Base-by-base conservation (phyloP, 1,140 invertebrate species). In the Monochamus saltuarius region DNA sequence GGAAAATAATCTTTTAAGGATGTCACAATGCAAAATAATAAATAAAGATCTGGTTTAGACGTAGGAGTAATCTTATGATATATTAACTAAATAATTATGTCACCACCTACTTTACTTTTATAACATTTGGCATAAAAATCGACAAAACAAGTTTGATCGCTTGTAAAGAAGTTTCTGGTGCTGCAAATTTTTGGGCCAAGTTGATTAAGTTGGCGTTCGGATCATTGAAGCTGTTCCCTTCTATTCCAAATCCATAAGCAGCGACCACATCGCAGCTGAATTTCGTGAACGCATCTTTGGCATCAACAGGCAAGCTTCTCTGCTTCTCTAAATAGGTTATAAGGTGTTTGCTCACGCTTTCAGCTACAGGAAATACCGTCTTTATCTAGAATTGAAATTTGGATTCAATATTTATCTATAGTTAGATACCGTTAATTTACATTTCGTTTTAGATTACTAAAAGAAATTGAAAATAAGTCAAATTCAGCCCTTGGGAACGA, bases 261-360 rank as follows among this genome's bases (percentile, higher is more conserved):
- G 79, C 75, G 6, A 83, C 75, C n/a, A 80, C 76, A 36, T 83
- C 81, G 0, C 75, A 75, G 1, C 80, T 82, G 47, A 75, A 83
- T 57, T 75, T 74, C 0, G 73, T 47, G 8, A 73, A 77, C 0
- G 75, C 14, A 14, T 75, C 54, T 59, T 78, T 78, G 4, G 69
- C 34, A 16, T 80, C 73, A 1, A 71, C 14, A 0, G 56, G 39
- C 47, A 53, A n/a, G 11, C 57, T 54, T 47, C 40, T 57, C n/a
- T 57, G 59, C 11, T 59, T 38, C 4, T 69, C 36, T 7, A 77
- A 57, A 53, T 72, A 73, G 9, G 61, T 57, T 1, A 66, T 51
- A 50, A 79, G 61, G 55, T 71, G 64, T 16, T 66, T 47, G 7
- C 60, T 58, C 9, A 68, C 68, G 37, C 66, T 47, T n/a, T 66